Conservation (phyloP, 2,113 vertebrate genomes). For the Rana temporaria region DNA sequence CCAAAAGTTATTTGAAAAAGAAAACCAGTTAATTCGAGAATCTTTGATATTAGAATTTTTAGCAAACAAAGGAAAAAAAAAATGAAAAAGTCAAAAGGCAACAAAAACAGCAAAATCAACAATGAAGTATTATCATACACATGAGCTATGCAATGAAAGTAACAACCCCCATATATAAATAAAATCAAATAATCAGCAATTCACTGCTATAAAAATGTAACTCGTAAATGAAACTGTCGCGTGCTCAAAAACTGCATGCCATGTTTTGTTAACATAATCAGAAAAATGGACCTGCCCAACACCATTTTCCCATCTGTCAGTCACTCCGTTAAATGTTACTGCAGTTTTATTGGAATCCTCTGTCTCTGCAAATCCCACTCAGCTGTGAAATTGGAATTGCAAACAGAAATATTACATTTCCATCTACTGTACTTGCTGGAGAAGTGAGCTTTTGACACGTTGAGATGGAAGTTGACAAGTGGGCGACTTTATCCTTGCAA, state of each 20-base stretch:
- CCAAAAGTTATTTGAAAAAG: too few species aligned
- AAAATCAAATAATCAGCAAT: conserved; percentile 65
- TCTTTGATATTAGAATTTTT: too few species aligned
- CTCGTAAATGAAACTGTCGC: conserved; percentile 67
- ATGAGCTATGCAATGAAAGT: conserved; percentile 54
- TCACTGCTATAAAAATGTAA: conserved; percentile 67
- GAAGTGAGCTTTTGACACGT: conserved; percentile 68
- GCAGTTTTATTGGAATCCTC: conserved; percentile 78
- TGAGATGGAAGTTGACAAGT: conserved; percentile 61
- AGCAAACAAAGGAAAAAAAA: too few species aligned
- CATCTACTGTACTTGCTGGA: conserved; percentile 69
- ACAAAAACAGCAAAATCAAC: too few species aligned
- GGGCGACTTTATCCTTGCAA: conserved; percentile 16
- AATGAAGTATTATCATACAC: too few species aligned
- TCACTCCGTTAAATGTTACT: conserved; percentile 77
- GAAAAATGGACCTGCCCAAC: conserved; percentile 74
- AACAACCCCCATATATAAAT: conserved; percentile 33
- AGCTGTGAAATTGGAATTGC: conserved; percentile 84
- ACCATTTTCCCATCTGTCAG: conserved; percentile 74
- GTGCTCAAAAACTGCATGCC: conserved; percentile 70
- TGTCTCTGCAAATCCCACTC: conserved; percentile 76
- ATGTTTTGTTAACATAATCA: conserved; percentile 80
- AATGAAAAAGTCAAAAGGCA: too few species aligned
- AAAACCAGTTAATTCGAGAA: too few species aligned
- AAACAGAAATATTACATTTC: conserved; percentile 81